These are phyloP conservation scores for Colletes collaris DNA, from an alignment of 2,888 invertebrate species.

Conservation along the genomic window DNA sequence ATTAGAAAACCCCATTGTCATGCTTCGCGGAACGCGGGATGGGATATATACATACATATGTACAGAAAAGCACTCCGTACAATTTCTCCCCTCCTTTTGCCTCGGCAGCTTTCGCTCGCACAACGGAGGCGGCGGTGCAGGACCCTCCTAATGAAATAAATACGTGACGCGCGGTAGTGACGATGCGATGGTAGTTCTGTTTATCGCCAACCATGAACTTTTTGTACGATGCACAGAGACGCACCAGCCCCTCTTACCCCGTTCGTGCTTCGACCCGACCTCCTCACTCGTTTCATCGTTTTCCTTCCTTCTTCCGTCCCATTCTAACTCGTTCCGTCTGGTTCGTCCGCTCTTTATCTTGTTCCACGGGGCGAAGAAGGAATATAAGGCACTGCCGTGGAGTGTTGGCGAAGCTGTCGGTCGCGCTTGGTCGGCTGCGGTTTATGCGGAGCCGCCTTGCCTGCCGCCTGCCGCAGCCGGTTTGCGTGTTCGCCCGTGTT, in stretches of 20 bases:
- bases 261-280: slow-evolving; percentile 11
- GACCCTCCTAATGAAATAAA: slow-evolving; percentile 69
- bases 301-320: slow-evolving; percentile 43
- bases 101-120: slow-evolving; percentile 31
- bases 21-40: slow-evolving; percentile 76
- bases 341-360: slow-evolving; percentile 68
- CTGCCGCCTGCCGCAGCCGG: slow-evolving; percentile 78
- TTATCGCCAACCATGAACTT: slow-evolving; percentile 64
- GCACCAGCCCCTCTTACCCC: slow-evolving; percentile 15
- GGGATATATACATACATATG: slow-evolving; percentile 66
- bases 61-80: slow-evolving; percentile 60
- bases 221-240: slow-evolving; percentile 51
- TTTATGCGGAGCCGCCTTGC: slow-evolving; percentile 77
- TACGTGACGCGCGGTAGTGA: slow-evolving; percentile 64
- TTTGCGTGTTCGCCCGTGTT: slow-evolving; percentile 77
- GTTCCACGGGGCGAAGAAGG: slow-evolving; percentile 69
- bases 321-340: slow-evolving; percentile 40
- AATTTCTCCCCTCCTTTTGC: slow-evolving; percentile 43
- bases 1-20: slow-evolving; percentile 82
- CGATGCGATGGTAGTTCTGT: slow-evolving; percentile 60
- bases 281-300: slow-evolving; percentile 30
- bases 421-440: slow-evolving; percentile 81
- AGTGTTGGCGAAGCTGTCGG: slow-evolving; percentile 82
- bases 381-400: slow-evolving; percentile 73
- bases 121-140: slow-evolving; percentile 55